phyloP scores from a whole-genome alignment of 2,113 vertebrate genomes.

The Pleuronectes platessa region DNA sequence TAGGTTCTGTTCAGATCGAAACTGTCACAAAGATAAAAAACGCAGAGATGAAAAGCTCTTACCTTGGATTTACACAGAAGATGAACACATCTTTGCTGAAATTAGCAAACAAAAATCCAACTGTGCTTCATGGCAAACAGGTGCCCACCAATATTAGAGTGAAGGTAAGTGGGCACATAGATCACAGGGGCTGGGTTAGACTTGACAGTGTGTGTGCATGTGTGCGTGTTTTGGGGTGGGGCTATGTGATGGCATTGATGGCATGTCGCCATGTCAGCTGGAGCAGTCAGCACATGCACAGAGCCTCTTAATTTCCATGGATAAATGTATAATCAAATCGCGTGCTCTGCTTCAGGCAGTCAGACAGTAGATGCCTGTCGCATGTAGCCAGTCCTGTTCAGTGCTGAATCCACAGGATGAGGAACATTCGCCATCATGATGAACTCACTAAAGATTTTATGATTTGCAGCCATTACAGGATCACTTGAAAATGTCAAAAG shows the following conservation, averaged over 20 bases:
- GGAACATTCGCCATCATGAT: too few species aligned
- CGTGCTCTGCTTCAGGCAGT: slow-evolving; percentile 30
- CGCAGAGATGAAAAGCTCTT: slow-evolving; percentile 13
- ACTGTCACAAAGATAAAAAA: neutral
- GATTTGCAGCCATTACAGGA: too few species aligned
- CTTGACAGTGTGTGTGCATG: too few species aligned
- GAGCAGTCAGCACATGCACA: neutral
- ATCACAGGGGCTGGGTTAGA: too few species aligned
- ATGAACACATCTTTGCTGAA: neutral
- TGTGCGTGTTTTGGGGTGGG: neutral
- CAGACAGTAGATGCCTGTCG: neutral
- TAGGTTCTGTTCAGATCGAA: too few species aligned
- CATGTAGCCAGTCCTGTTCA: too few species aligned
- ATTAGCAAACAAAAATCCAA: slow-evolving; percentile 5
- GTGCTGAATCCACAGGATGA: too few species aligned
- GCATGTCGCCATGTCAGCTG: slow-evolving; percentile 4
- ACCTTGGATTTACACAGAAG: slow-evolving; percentile 47
- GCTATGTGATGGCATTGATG: slow-evolving; percentile 43
- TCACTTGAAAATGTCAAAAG: too few species aligned
- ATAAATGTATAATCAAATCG: slow-evolving; percentile 73
- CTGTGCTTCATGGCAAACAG: too few species aligned
- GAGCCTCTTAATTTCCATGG: slow-evolving; percentile 51
- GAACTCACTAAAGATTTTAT: too few species aligned
- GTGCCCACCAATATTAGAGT: neutral
- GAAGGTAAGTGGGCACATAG: slow-evolving; percentile 21